Base-by-base conservation (phyloP, 1,140 invertebrate species). In the Fragariocoptes setiger region DNA sequence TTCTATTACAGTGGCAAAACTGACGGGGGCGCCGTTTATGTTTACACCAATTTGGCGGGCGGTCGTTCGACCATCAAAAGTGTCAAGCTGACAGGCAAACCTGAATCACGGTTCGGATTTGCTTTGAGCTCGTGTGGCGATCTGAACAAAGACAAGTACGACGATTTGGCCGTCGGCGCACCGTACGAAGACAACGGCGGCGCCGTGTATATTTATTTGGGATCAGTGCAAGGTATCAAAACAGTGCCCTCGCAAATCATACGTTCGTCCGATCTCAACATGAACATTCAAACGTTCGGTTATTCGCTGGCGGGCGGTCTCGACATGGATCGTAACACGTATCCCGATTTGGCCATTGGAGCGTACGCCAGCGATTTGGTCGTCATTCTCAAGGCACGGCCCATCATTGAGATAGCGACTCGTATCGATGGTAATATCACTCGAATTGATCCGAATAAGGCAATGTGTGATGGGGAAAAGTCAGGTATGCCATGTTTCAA, bases 241-340 rank as follows among this genome's bases (percentile, higher is more conserved):
- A 54, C 55, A 3, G 76, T 76, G 51, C 69, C 69, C 41, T 72
- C 77, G 1, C 80, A 86, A 58, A 69, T 74, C 47, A 55, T 50
- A 40, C 51, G 38, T 22, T 55, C 54, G 18, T 45, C 49, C 37
- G 51, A 59, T 39, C 38, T 61, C 17, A 1, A n/a, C 25, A 8
- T n/a, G n/a, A 31, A 31, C 25, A 8, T 31, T 8, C 25, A 31
- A 22, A 82, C 77, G 0, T 79, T 90, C 51, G 83, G 83, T 3
- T 79, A 80, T 55, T 79, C 80, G 0, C 57, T 92, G 15, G 74
- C 73, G 46, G 80, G 79, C 41, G 77, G 76, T 21, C 60, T 78
- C 8, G 83, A 92, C 59, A 64, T 92, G 52, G 85, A 92, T 58
- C 58, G 64, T 16, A 90, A 92, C 58, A 74, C 72, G 13, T 92